phyloP scores from a whole-genome alignment of 2,888 invertebrate genomes.

The Spisula solida region DNA sequence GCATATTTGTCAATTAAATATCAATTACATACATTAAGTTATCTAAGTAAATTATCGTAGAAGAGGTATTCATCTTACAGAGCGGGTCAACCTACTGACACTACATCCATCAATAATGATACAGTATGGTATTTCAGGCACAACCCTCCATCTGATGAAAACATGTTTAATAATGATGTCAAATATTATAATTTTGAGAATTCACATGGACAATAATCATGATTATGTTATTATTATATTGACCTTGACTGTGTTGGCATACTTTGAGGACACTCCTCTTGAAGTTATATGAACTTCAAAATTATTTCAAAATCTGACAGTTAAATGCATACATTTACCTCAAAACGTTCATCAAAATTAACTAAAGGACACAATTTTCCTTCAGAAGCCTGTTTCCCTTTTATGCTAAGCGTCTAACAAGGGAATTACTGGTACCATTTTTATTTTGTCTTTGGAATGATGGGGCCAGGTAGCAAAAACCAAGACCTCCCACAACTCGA shows the following conservation, averaged over 20 bases:
- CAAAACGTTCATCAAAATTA: no score
- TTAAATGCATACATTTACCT: not conserved
- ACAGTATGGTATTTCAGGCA: not conserved
- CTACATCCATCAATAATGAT: not conserved
- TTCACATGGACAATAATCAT: not conserved
- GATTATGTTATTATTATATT: not conserved
- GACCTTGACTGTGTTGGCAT: not conserved
- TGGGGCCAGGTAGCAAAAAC: no score
- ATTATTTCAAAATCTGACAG: not conserved
- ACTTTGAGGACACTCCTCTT: not conserved
- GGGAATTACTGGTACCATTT: no score
- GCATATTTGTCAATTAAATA: constrained; percentile 24
- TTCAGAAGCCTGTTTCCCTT: no score
- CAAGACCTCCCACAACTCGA: no score
- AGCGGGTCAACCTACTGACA: not conserved
- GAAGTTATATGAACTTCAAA: not conserved
- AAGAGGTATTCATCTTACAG: not conserved
- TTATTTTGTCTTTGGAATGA: no score
- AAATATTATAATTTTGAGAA: not conserved
- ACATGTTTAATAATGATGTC: not conserved
- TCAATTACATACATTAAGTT: constrained; percentile 6
- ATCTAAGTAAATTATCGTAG: not conserved
- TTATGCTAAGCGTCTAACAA: no score
- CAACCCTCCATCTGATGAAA: not conserved
- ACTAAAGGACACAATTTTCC: no score